Evolutionary conservation across 2,113 vertebrate species (phyloP), one percentile per base, ranked within the genome.

Genomic region (Ovis canadensis): DNA sequence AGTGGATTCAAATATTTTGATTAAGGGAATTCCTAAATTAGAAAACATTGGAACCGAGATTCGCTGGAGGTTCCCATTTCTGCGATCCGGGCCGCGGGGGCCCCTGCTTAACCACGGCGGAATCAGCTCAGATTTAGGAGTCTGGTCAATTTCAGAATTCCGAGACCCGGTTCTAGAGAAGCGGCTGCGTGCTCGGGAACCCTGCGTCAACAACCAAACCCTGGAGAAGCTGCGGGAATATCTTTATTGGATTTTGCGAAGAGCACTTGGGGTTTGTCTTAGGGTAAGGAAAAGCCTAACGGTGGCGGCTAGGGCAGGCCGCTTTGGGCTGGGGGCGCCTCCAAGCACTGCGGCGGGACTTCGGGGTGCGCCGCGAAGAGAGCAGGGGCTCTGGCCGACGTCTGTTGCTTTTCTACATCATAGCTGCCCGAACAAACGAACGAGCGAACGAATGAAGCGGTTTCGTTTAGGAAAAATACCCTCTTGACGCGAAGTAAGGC

Each of bases 381-480:
- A 88, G 80, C 82, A 4, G 7, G 54, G 55, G 48, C 54, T 78
- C 50, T 3, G 55, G 77, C 52, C 10, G 52, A 36, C 11, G 43
- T 85, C 59, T 33, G 57, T 25, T 55, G 93, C 86, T 97, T 91
- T 78, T 83, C 67, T 40, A 93, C 27, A n/a, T 71, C 45, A 36
- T 29, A 6, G 83, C 83, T 94, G 89, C 82, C 62, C 48, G 17
- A 96, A 96, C 91, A 55, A 97, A 85, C 78, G 33, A 88, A 90
- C 50, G 33, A 96, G 78, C 85, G 59, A 94, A 98, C 97, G 86
- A 97, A 97, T 25, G 93, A 91, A 89, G 89, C 86, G 48, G 94
- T 97, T 97, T 98, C 97, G 97, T 98, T 97, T 96, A 88, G 89
- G 83, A 40, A 94, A 98, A 96, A 90, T 93, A 98, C 98, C 98